Evolutionary conservation across 37 sponge, comb jelly and placozoan genomes (phyloP).

Genomic region (Ephydatia muelleri): DNA sequence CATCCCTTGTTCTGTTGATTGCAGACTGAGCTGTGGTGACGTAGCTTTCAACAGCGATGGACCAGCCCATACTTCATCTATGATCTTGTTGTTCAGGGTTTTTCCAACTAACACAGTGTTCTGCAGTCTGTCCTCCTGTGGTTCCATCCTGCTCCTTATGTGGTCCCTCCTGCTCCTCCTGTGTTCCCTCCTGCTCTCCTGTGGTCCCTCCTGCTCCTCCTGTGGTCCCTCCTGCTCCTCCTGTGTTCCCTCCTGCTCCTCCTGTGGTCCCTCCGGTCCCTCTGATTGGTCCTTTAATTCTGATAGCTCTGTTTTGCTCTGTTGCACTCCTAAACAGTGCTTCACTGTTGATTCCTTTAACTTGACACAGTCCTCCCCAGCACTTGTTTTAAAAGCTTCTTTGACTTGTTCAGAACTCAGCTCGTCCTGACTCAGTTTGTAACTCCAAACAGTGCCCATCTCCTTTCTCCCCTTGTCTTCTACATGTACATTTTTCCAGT

Average conservation of each 20-base stretch:
- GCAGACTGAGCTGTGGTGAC: too few relatives aligned
- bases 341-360: neutral
- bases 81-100: too few relatives aligned
- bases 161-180: neutral
- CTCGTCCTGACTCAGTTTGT: neutral
- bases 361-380: neutral
- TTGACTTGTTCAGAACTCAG: neutral
- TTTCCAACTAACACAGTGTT: too few relatives aligned
- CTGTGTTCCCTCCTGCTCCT: neutral
- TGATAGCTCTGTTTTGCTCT: neutral
- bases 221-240: neutral
- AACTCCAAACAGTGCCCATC: neutral
- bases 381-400: neutral
- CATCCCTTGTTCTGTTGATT: neutral
- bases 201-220: neutral
- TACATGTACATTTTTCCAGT: neutral
- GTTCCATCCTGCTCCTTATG: neutral
- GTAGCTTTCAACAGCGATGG: neutral
- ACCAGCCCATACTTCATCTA: neutral
- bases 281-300: too few relatives aligned
- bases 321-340: neutral
- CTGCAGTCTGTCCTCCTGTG: neutral
- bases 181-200: neutral
- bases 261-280: neutral
- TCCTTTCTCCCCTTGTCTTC: neutral